phyloP scores from a whole-genome alignment of 2,888 invertebrate genomes.

The Pocota personata region DNA sequence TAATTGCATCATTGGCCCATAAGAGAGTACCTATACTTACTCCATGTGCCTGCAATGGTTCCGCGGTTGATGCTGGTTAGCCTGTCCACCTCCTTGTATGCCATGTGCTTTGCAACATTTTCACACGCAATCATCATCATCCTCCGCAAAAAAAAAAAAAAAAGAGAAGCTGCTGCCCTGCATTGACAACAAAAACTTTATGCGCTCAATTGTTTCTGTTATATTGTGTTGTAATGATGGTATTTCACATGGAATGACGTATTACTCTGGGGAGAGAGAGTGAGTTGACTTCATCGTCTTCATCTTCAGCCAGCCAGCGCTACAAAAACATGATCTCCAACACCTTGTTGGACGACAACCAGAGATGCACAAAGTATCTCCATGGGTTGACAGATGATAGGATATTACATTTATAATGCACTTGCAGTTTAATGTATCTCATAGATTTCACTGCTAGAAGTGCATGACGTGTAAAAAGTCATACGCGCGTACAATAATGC shows the following conservation, averaged over 20 bases:
- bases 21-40: not conserved
- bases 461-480: constrained; percentile 73
- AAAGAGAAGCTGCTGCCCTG: constrained; percentile 6
- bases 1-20: constrained; percentile 59
- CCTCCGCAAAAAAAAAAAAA: constrained; percentile 2
- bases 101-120: constrained; percentile 75
- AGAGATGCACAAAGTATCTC: not conserved
- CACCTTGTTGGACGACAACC: constrained; percentile 71
- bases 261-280: constrained; percentile 66
- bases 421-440: constrained; percentile 42
- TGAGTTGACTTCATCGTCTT: constrained; percentile 65
- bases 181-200: constrained; percentile 40
- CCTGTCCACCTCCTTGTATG: constrained; percentile 55
- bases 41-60: constrained; percentile 4
- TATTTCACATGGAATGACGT: constrained; percentile 73
- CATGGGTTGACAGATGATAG: constrained; percentile 53
- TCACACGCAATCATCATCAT: constrained; percentile 78
- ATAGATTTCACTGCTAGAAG: constrained; percentile 56
- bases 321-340: constrained; percentile 70
- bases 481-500: constrained; percentile 71
- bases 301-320: constrained; percentile 21
- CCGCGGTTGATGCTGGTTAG: not conserved
- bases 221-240: constrained; percentile 68
- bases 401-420: constrained; percentile 39
- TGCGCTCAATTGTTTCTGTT: constrained; percentile 60